Base-by-base conservation (phyloP, 2,888 invertebrate genomes). In the Calameuta idolon region DNA sequence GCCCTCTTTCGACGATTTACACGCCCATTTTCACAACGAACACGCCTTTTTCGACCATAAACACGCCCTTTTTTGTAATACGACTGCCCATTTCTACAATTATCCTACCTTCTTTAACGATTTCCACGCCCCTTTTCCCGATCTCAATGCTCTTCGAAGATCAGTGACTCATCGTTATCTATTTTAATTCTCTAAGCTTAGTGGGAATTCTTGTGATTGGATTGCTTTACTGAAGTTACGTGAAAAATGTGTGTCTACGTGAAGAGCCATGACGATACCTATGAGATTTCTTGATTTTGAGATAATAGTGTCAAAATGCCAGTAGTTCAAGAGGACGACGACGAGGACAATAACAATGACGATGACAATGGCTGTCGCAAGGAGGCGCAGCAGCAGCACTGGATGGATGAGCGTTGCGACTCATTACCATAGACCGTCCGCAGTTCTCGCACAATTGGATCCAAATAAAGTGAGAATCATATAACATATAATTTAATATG, bases 371-470 rank as follows among this genome's bases (percentile, higher is more conserved):
- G 84, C 85, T 84, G 85, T 94, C 93, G 93, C 94, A 73, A 94
- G 94, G 69, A 92, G 95, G 75, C 93, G 95, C 80, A 94, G 94
- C 92, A 95, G 94, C 89, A 94, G 94, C 81, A 94, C 95, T 82
- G 95, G 94, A 80, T 94, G 94, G 79, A 82, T 85, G 78, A 83
- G 81, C 76, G 81, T 78, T 78, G 79, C 82, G 75, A 81, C 85
- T 77, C 84, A 85, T 83, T 31, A 71, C 71, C 85, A 84, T 81
- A 83, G 87, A 79, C 85, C 85, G 80, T 85, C 87, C 75, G 82
- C 85, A 71, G 81, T 81, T 71, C 80, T 84, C 35, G 82, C 83
- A 31, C 86, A 85, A 76, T 73, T 84, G 79, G 86, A 87, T 85
- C 87, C 86, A 34, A 82, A 81, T 75, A 76, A 68, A 76, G 78